Evolutionary conservation across 2,797 vertebrate species (phyloP).

Genomic region (Numenius phaeopus): DNA sequence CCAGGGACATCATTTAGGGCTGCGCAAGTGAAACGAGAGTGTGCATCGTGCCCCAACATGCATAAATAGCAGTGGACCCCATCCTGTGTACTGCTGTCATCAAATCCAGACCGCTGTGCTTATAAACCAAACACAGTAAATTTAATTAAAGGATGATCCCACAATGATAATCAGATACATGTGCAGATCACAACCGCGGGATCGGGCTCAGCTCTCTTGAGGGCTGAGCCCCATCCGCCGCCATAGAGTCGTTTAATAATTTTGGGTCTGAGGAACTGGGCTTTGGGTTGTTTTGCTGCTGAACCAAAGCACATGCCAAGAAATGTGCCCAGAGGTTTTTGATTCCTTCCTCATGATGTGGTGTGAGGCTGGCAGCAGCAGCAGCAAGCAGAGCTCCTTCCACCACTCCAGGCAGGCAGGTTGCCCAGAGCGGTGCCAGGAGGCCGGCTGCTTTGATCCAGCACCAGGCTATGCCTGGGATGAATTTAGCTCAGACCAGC

Average conservation of each 20-base stretch:
- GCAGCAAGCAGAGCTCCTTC: neutral
- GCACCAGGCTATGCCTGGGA: neutral
- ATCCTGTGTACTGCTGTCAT: constrained; percentile 57
- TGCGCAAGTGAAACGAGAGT: neutral
- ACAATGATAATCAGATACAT: constrained; percentile 30
- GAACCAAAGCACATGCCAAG: neutral
- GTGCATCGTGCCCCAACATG: fast-evolving
- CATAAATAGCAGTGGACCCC: constrained; percentile 13
- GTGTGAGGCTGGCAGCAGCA: neutral
- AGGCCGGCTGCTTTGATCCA: neutral
- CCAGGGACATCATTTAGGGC: constrained; percentile 11
- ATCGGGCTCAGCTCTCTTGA: neutral
- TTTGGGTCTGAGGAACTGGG: neutral
- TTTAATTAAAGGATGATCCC: constrained; percentile 59
- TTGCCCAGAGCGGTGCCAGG: neutral
- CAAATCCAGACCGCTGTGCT: constrained; percentile 23
- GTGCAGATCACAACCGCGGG: neutral
- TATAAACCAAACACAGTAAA: constrained; percentile 51
- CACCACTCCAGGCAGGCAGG: neutral
- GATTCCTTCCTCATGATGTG: neutral
- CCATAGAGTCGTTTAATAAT: neutral
- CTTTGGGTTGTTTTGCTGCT: neutral
- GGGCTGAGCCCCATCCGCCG: neutral
- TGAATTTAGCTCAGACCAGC: neutral
- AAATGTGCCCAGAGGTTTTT: neutral